Percentiles rank a stretch among this genome's conserved stretches.
Evolutionary conservation across 2,797 vertebrate genomes (phyloP).

Genomic region (Anas acuta): DNA sequence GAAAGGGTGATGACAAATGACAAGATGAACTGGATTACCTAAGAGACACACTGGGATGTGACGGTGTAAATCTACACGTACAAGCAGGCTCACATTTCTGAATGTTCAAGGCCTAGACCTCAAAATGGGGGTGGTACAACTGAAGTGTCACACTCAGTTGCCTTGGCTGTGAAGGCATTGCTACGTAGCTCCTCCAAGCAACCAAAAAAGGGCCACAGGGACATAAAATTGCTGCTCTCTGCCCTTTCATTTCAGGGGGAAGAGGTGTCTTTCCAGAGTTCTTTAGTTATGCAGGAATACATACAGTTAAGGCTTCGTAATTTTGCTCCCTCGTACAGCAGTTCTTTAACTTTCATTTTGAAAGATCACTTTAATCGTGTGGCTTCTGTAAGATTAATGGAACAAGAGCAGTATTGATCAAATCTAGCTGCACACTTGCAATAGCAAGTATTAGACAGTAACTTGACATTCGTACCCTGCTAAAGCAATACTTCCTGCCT

Average conservation of each 20-base stretch:
- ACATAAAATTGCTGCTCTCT: not conserved
- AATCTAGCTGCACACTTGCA: not conserved
- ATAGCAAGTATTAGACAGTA: not conserved
- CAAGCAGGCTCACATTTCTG: not conserved
- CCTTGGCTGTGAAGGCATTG: not conserved
- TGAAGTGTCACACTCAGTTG: not conserved
- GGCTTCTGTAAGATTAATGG: not conserved
- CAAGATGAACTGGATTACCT: not conserved
- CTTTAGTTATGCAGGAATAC: not conserved
- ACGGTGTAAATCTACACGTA: accelerated
- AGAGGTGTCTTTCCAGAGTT: not conserved
- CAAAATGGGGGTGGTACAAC: not conserved
- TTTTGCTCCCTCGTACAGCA: not conserved
- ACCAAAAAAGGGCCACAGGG: not conserved
- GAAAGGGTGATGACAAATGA: not conserved
- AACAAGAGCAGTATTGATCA: not conserved
- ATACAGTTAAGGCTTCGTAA: not conserved
- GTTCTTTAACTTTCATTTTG: not conserved
- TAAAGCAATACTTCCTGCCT: not conserved
- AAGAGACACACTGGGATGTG: not conserved
- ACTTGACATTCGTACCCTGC: not conserved
- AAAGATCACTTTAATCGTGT: not conserved
- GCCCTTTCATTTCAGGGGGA: not conserved
- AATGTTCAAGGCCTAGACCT: not conserved
- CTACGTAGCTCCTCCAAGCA: not conserved